phyloP scores from a whole-genome alignment of 2,888 invertebrate species.

The Ennomos fuscantarius region DNA sequence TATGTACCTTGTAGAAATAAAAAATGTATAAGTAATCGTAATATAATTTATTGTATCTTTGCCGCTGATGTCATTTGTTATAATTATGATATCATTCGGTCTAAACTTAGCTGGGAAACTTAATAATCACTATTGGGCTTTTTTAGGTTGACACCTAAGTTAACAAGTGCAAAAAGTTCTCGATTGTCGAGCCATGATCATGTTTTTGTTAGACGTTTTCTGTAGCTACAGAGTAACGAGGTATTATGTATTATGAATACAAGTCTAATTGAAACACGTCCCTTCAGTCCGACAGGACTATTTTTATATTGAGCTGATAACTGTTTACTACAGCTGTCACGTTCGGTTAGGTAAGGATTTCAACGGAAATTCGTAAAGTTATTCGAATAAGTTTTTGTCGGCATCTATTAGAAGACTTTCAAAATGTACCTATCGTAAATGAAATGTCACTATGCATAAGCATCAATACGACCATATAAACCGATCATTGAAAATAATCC shows the following conservation, averaged over 20 bases:
- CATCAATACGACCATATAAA: background rate
- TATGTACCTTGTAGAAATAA: too few relatives aligned
- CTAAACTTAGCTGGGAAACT: background rate
- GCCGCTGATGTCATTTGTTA: too few relatives aligned
- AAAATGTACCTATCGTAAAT: background rate
- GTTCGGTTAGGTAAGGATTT: constrained; percentile 18
- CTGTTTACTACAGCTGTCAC: constrained; percentile 27
- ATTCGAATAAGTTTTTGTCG: constrained; percentile 18
- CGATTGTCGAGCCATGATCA: constrained; percentile 4
- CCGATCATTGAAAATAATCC: too few relatives aligned
- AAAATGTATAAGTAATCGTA: too few relatives aligned
- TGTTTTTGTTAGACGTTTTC: constrained; percentile 9
- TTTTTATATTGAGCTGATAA: constrained; percentile 1
- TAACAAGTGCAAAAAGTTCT: constrained; percentile 36
- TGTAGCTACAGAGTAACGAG: background rate
- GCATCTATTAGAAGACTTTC: constrained; percentile 6
- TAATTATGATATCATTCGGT: constrained; percentile 19
- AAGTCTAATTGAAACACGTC: constrained; percentile 35
- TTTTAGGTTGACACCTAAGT: constrained; percentile 23
- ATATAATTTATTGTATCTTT: too few relatives aligned
- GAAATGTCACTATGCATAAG: background rate
- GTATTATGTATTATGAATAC: constrained; percentile 20
- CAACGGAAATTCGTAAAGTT: constrained; percentile 15
- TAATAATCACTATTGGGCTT: constrained; percentile 4
- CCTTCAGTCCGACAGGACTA: constrained; percentile 27